phyloP scores from a whole-genome alignment of 2,113 vertebrate species.

The Dissostichus mawsoni region DNA sequence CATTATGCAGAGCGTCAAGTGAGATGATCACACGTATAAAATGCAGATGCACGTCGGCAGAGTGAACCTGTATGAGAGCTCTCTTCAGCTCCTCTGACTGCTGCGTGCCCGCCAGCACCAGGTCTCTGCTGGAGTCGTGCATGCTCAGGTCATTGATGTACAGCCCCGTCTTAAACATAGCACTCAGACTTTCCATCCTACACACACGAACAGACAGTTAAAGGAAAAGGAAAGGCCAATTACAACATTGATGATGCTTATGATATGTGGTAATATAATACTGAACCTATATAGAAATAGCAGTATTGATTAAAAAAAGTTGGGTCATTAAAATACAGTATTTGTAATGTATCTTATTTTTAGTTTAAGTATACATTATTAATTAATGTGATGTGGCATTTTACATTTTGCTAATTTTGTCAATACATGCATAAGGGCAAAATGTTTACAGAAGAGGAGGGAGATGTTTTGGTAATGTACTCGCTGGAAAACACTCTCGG shows the following conservation, averaged over 20 bases:
- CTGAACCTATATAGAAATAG: background rate
- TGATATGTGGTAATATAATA: background rate
- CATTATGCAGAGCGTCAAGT: conserved; percentile 36
- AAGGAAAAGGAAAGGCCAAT: background rate
- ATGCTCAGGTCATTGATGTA: conserved; percentile 86
- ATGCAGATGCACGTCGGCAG: conserved; percentile 25
- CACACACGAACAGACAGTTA: conserved; percentile 21
- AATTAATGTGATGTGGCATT: conserved; percentile 34
- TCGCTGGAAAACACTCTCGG: conserved; percentile 74
- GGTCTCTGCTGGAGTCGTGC: conserved; percentile 85
- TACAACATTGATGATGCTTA: background rate
- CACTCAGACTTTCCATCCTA: conserved; percentile 85
- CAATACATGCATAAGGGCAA: conserved; percentile 42
- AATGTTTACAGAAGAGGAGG: conserved; percentile 67
- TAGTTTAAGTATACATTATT: conserved; percentile 21
- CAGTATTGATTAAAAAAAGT: background rate
- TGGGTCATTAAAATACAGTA: background rate
- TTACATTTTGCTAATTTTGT: conserved; percentile 47
- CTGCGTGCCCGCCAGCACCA: conserved; percentile 84
- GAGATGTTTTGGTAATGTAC: conserved; percentile 74
- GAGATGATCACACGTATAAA: conserved; percentile 19
- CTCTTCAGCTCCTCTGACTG: conserved; percentile 85
- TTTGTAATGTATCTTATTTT: conserved; percentile 8
- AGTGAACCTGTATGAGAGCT: conserved; percentile 83
- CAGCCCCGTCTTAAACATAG: conserved; percentile 83